Evolutionary conservation across 2,888 invertebrate species (phyloP), one percentile per base, ranked within the genome.

Genomic region (Automeris io): DNA sequence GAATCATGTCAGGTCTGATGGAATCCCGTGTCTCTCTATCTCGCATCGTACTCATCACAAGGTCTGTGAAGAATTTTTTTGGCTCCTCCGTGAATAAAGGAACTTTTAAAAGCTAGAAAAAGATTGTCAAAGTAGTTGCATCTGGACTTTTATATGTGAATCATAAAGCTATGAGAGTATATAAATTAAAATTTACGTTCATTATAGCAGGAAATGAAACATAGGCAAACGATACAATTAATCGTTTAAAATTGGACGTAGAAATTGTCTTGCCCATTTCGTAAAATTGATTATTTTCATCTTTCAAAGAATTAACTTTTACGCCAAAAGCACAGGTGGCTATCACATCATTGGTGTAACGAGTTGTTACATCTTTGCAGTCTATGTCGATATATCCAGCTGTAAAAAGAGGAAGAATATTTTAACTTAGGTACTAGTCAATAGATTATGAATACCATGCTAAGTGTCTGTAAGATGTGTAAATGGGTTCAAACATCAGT

Each of bases 241-340:
- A 1, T 21, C 59, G 57, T 0, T 42, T 42, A 26, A 64, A 62
- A 4, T 40, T 53, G 37, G 68, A 62, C 4, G 49, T 49, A 2
- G 88, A 82, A 5, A 79, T 54, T 9, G 61, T 59, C 42, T 85
- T 87, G 2, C 88, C 90, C 72, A 75, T 82, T 12, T 52, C 33
- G 46, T 87, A 90, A 57, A 91, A 91, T 35, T 86, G 69, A 47
- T 90, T 90, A 1, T 88, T 61, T 1, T 59, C 68, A 0, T 90
- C 74, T 16, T 61, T 59, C 25, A 89, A 71, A 0, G 91, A 90
- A 56, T 91, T 80, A 5, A 88, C 82, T 50, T 88, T 76, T 2
- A 88, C 49, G 0, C 88, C 88, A 43, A 88, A 88, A n/a, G 83
- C 87, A 1, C 80, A 72, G 1, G 83, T 77, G 0, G 88, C 89